Conservation (phyloP, 2,797 vertebrate species). For the Scolopax bukidnonensis region DNA sequence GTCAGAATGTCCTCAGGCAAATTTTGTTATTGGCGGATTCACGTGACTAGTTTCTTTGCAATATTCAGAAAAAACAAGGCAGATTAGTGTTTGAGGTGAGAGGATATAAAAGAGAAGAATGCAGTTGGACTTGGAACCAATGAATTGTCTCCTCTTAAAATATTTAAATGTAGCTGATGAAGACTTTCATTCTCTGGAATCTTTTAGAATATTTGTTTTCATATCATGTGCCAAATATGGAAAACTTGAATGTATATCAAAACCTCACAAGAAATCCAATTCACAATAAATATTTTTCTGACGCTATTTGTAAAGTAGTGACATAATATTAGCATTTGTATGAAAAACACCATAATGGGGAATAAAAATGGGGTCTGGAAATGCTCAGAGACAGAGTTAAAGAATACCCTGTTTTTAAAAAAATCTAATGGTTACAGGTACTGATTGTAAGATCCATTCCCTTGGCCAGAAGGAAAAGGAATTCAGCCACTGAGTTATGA, state of each 20-base stretch:
- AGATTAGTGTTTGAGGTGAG: background rate
- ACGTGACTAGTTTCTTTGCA: constrained; percentile 2
- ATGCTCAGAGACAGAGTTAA: background rate
- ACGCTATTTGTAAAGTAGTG: background rate
- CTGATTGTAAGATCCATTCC: background rate
- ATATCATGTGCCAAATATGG: background rate
- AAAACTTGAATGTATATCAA: background rate
- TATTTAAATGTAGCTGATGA: background rate
- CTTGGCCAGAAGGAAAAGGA: background rate
- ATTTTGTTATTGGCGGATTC: constrained; percentile 60
- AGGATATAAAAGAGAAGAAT: background rate
- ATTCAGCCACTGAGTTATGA: background rate
- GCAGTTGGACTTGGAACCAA: background rate
- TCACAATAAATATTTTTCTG: background rate
- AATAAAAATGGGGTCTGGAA: background rate
- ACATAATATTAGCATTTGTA: background rate
- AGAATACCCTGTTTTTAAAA: background rate
- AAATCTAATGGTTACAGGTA: background rate
- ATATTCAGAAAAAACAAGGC: constrained; percentile 42
- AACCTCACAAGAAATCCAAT: background rate
- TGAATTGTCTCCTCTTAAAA: background rate
- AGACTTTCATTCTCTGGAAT: background rate
- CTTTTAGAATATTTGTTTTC: background rate
- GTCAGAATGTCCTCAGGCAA: constrained; percentile 76
- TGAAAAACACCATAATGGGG: background rate